These are phyloP conservation scores for Intellagama lesueurii DNA, from an alignment of 2,797 vertebrate species.

Conservation along the genomic window DNA sequence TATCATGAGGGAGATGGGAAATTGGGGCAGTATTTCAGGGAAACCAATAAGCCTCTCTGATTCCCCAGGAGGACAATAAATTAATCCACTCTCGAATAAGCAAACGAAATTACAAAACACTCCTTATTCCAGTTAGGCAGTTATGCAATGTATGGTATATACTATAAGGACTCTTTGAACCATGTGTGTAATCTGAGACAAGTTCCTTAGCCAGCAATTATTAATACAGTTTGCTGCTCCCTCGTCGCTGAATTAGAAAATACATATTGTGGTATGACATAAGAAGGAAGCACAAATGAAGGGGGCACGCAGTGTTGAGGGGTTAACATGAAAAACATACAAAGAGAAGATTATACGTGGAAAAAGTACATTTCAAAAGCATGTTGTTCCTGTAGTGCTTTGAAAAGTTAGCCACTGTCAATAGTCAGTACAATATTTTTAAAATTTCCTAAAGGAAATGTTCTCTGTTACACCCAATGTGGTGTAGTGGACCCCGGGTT, in stretches of 20 bases:
- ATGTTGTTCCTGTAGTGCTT: no score
- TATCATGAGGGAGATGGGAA: not conserved
- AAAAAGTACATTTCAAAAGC: no score
- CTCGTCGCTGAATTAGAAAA: not conserved
- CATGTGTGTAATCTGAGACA: not conserved
- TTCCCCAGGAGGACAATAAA: not conserved
- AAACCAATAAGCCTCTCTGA: not conserved
- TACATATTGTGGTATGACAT: no score
- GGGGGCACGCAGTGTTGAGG: no score
- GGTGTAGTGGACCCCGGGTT: no score
- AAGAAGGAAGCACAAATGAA: no score
- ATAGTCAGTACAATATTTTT: no score
- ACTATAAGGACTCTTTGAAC: not conserved
- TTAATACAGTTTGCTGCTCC: not conserved
- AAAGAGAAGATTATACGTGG: no score
- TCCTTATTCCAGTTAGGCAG: not conserved
- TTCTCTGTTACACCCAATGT: no score
- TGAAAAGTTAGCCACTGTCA: no score
- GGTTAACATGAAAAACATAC: no score
- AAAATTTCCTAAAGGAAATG: no score
- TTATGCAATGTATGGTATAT: accelerated
- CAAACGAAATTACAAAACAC: not conserved
- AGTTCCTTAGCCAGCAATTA: not conserved
- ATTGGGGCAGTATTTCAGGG: not conserved
- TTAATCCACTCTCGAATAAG: accelerated